Conservation (phyloP, 2,797 vertebrate genomes). For the Rhyacichthys aspro region DNA sequence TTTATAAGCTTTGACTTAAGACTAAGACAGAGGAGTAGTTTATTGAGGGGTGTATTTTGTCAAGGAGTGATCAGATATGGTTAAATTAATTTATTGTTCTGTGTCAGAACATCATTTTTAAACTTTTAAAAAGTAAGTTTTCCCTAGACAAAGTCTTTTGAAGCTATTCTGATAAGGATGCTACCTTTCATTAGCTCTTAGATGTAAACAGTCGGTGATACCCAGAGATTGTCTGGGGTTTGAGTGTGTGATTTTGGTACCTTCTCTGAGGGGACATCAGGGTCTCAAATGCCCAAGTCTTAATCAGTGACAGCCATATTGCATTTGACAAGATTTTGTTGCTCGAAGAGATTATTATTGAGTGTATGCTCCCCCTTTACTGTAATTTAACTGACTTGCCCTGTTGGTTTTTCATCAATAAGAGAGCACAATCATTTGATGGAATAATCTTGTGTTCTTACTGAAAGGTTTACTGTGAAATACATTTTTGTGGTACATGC, state of each 20-base stretch:
- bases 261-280: slow-evolving; percentile 47
- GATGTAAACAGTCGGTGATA: slow-evolving; percentile 29
- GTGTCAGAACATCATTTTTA: slow-evolving; percentile 85
- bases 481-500: slow-evolving; percentile 55
- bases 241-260: slow-evolving; percentile 50
- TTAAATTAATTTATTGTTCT: slow-evolving; percentile 81
- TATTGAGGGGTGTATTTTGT: slow-evolving; percentile 60
- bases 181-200: slow-evolving; percentile 47
- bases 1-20: slow-evolving; percentile 68
- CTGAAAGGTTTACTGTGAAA: slow-evolving; percentile 59
- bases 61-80: slow-evolving; percentile 68
- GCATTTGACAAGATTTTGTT: slow-evolving; percentile 60
- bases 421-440: slow-evolving; percentile 46
- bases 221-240: slow-evolving; percentile 22
- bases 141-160: slow-evolving; percentile 63
- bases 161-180: slow-evolving; percentile 55
- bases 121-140: slow-evolving; percentile 77
- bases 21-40: slow-evolving; percentile 50
- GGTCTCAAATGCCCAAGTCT: slow-evolving; percentile 73
- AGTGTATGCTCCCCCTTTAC: slow-evolving; percentile 30
- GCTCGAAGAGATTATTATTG: slow-evolving; percentile 58
- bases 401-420: slow-evolving; percentile 17
- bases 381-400: slow-evolving; percentile 25
- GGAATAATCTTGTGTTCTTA: slow-evolving; percentile 33
- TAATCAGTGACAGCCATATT: slow-evolving; percentile 71